Base-by-base conservation (phyloP, 2,797 vertebrate species). In the Scolopax rusticola region DNA sequence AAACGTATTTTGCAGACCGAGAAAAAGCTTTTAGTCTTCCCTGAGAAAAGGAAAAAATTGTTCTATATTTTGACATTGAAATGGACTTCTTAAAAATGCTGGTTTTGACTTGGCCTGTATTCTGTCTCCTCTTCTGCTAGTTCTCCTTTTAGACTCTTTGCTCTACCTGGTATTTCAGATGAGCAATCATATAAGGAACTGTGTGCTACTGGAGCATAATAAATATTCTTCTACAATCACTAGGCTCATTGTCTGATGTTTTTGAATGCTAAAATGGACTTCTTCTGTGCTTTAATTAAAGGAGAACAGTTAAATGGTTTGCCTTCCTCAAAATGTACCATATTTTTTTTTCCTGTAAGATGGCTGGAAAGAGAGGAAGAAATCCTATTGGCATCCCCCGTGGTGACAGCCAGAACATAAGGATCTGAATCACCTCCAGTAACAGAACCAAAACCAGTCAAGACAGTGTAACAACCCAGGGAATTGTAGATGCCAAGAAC, bases 261-360 rank as follows among this genome's bases (percentile, higher is more conserved):
- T 97, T 87, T 84, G 84, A 93, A 89, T 11, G 74, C 67, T 97
- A 94, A 95, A 92, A 84, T 83, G 67, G 51, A 80, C 60, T 91
- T 95, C 21, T 89, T 23, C 53, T 84, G n/a, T 87, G 18, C 11
- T 81, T 92, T 86, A 60, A 93, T 95, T 97, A 51, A n/a, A 75
- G 68, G 75, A 91, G 76, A 84, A 53, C 47, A 82, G 70, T 92
- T 89, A 95, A 95, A 91, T 89, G 71, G 57, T 74, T 94, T 95
- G 30, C 50, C 45, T 92, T 94, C 86, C 79, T 97, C 67, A 89
- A 96, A 96, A 78, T 65, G 81, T 75, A 59, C 83, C 54, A 18
- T 75, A 85, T 91, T 90, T 96, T 96, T 96, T 95, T 95, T 84
- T 63, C 8, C 16, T 76, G 14, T 76, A 47, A 54, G 33, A 15